Evolutionary conservation across 2,888 invertebrate species (phyloP), one percentile per base, ranked within the genome.

Genomic region (Opisthograptis luteolata): DNA sequence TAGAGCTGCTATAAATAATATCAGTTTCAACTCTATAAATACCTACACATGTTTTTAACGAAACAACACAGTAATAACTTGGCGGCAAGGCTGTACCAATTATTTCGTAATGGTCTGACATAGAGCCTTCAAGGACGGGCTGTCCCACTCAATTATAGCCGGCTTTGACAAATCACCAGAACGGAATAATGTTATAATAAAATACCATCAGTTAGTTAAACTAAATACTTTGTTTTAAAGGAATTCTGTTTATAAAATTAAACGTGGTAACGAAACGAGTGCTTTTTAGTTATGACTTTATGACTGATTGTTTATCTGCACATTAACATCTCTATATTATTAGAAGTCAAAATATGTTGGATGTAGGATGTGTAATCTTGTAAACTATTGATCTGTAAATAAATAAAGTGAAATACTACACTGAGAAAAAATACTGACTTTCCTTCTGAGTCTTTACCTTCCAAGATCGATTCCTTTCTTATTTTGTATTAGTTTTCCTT

Each of bases 151-250:
- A 28, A 39, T 39, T 39, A 28, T 2, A 8, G n/a, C n/a, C 28
- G 12, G 19, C 39, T 39, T 28, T 39, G 39, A 39, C 39, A 39
- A 39, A 39, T 39, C 28, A 28, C 27, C 19, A 13, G 4, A 6
- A 19, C 28, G 24, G 7, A 27, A 39, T 13, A 10, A 28, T 20
- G 19, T 19, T 39, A 20, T 19, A 39, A 28, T 20, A 15, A n/a
- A n/a, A n/a, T n/a, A n/a, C n/a, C n/a, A n/a, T n/a, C 19, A 8
- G 20, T 39, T 28, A 19, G 8, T 28, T n/a, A 36, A 10, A 39
- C 28, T 27, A 19, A 39, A 28, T 39, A 19, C 39, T 28, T 39
- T 13, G 39, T 39, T 39, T 27, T 27, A 27, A 37, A 25, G 17
- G 4, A 37, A 36, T 27, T 14, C 10, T 12, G 9, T 34, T 34